Percentiles rank a stretch among this genome's conserved stretches.
Evolutionary conservation across 2,797 vertebrate genomes (phyloP).

Genomic region (Thripadectes ignobilis): DNA sequence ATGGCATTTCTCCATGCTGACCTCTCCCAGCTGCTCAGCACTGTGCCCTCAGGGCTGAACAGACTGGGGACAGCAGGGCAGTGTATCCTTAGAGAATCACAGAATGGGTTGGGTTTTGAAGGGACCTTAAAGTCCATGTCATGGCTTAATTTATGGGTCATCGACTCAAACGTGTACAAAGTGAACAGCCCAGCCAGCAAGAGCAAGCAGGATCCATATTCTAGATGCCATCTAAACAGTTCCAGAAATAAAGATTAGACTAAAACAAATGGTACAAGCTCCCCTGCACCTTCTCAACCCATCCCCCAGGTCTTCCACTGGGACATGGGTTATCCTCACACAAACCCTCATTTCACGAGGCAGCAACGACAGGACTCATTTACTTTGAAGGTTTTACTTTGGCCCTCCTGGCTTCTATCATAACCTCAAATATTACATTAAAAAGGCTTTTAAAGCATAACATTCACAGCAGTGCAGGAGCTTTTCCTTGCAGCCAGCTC

Average conservation of each 20-base stretch:
- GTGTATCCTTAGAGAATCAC: neutral
- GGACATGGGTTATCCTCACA: neutral
- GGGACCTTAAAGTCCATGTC: neutral
- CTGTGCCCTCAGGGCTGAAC: fast-evolving
- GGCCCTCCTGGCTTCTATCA: slow-evolving; percentile 59
- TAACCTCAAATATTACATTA: slow-evolving; percentile 60
- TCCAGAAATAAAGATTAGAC: slow-evolving; percentile 25
- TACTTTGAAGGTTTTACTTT: slow-evolving; percentile 59
- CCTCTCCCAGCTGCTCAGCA: neutral
- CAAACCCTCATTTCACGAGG: slow-evolving; percentile 3
- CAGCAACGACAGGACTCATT: slow-evolving; percentile 35
- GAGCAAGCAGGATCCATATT: neutral
- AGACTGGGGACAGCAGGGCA: neutral
- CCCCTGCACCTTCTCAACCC: slow-evolving; percentile 38
- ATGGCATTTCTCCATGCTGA: fast-evolving
- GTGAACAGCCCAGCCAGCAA: neutral
- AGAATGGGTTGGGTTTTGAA: neutral
- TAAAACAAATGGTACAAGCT: neutral
- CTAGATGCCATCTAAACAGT: slow-evolving; percentile 22
- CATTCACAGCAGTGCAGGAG: slow-evolving; percentile 17
- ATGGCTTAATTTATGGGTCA: neutral
- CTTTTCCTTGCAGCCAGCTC: slow-evolving; percentile 9
- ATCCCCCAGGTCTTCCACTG: neutral
- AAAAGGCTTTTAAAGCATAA: slow-evolving; percentile 63
- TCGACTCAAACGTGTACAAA: fast-evolving